A percentile compares a stretch with the other conserved stretches of the same genome.
Evolutionary conservation across 1,140 invertebrate species (phyloP).

Genomic region (Ceratoteleas bidentatus): DNA sequence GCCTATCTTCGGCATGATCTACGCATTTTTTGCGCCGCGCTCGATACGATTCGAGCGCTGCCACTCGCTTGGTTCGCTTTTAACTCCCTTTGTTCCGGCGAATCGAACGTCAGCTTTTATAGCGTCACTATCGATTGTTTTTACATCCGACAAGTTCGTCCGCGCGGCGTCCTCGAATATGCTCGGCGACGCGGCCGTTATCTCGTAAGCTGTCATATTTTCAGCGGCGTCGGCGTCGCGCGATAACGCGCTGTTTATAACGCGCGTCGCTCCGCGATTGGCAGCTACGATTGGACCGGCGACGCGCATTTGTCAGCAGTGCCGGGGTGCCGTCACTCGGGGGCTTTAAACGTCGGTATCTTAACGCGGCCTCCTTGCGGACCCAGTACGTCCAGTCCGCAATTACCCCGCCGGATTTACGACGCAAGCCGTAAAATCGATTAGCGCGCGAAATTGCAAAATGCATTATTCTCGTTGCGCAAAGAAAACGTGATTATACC

Average conservation of each 20-base stretch:
- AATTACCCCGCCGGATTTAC: background rate
- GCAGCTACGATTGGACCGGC: slow-evolving; percentile 13
- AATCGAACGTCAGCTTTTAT: slow-evolving; percentile 46
- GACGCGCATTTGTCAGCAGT: slow-evolving; percentile 30
- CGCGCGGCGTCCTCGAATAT: slow-evolving; percentile 26
- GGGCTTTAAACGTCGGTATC: slow-evolving; percentile 18
- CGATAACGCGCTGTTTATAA: slow-evolving; percentile 48
- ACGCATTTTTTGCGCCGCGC: slow-evolving; percentile 9
- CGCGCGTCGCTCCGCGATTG: slow-evolving; percentile 29
- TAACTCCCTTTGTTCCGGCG: slow-evolving; percentile 30
- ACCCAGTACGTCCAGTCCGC: background rate
- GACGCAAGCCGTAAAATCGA: background rate
- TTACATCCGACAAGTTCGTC: slow-evolving; percentile 33
- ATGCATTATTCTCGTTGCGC: too few relatives aligned
- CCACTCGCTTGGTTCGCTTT: slow-evolving; percentile 13
- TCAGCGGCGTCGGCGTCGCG: slow-evolving; percentile 18
- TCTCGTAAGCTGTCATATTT: slow-evolving; percentile 56
- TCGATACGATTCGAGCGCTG: slow-evolving; percentile 10
- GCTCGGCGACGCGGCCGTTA: slow-evolving; percentile 19
- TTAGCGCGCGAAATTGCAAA: background rate
- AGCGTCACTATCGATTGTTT: slow-evolving; percentile 47
- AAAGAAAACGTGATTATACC: too few relatives aligned
- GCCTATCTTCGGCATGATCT: slow-evolving; percentile 19
- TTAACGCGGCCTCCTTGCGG: slow-evolving; percentile 3
- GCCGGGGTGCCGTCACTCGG: slow-evolving; percentile 7